Evolutionary conservation across 2,113 vertebrate genomes (phyloP), one percentile per base, ranked within the genome.

Genomic region (Passer domesticus): DNA sequence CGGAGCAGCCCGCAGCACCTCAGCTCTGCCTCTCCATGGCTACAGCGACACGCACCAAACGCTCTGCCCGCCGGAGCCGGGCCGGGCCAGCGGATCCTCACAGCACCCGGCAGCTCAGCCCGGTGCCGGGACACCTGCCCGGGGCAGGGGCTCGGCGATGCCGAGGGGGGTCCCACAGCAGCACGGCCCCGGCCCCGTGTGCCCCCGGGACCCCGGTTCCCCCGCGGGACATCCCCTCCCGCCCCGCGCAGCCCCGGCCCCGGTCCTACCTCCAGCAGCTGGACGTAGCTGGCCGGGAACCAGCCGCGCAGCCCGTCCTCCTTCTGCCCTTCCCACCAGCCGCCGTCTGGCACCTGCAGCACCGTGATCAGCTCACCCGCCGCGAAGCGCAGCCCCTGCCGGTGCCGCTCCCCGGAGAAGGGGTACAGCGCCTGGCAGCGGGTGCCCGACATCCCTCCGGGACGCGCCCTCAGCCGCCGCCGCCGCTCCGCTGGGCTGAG

Each of bases 261-360:
- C 35, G 39, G 8, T 63, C 98, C 97, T 98, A 99, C 99, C 99
- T 99, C 99, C 90, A 99, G 93, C 44, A 99, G 96, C 95, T 99
- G 99, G 64, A 99, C 99, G 49, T 99, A 99, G 92, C 98, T 99
- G 21, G 99, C 98, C 22, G 99, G 99, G 97, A 99, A 99, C 99
- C 99, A 99, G 44, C 99, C 99, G 4, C 98, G 96, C 67, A 95
- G 93, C 85, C 99, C 99, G 92, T 99, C 99, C 94, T 99, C 99
- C 95, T 98, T 99, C 98, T 99, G 99, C 47, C 99, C 99, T 97
- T 99, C 99, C 99, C 99, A 99, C 99, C 99, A 99, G 91, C 99
- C 99, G 75, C 98, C 99, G 70, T 99, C 98, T 70, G 98, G 97
- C 96, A 98, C 98, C 97, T 99, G 99, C 67, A 99, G 97, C 91